Percentiles rank a stretch among this genome's conserved stretches.
Conservation (phyloP, 1,140 invertebrate genomes). For the Orius insidiosus region DNA sequence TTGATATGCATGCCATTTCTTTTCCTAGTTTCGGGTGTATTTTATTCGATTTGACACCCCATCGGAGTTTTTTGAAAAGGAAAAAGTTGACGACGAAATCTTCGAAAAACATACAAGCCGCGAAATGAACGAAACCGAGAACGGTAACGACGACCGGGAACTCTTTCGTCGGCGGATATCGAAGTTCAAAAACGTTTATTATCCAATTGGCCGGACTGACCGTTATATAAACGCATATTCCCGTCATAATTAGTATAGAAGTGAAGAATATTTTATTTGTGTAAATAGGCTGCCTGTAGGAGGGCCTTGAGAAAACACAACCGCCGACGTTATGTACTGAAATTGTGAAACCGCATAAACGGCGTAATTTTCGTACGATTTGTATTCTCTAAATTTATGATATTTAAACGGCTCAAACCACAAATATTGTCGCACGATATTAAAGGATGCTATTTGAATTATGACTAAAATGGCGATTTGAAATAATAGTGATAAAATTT, state of each 20-base stretch:
- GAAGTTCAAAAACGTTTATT: slow-evolving; percentile 38
- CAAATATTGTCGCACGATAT: slow-evolving; percentile 38
- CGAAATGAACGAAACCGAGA: slow-evolving; percentile 36
- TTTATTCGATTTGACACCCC: too few species aligned
- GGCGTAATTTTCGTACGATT: slow-evolving; percentile 63
- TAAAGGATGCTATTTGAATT: slow-evolving; percentile 49
- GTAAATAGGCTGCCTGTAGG: slow-evolving; percentile 74
- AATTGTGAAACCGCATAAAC: slow-evolving; percentile 78
- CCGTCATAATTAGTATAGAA: slow-evolving; percentile 42
- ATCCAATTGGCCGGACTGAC: slow-evolving; percentile 47
- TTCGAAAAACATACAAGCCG: slow-evolving; percentile 36
- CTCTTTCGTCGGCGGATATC: slow-evolving; percentile 40
- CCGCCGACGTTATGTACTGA: slow-evolving; percentile 80
- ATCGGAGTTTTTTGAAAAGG: background rate
- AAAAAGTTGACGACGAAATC: slow-evolving; percentile 31
- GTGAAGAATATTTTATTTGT: slow-evolving; percentile 54
- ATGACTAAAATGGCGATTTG: slow-evolving; percentile 52
- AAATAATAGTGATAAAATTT: slow-evolving; percentile 43
- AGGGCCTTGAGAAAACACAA: slow-evolving; percentile 78
- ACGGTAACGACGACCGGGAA: slow-evolving; percentile 43
- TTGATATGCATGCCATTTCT: too few species aligned
- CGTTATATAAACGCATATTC: slow-evolving; percentile 47
- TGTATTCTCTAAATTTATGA: slow-evolving; percentile 28
- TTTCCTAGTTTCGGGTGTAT: too few species aligned
- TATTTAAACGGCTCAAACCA: slow-evolving; percentile 53